Evolutionary conservation across 1,140 invertebrate genomes (phyloP).

Genomic region (Megathymus violae): DNA sequence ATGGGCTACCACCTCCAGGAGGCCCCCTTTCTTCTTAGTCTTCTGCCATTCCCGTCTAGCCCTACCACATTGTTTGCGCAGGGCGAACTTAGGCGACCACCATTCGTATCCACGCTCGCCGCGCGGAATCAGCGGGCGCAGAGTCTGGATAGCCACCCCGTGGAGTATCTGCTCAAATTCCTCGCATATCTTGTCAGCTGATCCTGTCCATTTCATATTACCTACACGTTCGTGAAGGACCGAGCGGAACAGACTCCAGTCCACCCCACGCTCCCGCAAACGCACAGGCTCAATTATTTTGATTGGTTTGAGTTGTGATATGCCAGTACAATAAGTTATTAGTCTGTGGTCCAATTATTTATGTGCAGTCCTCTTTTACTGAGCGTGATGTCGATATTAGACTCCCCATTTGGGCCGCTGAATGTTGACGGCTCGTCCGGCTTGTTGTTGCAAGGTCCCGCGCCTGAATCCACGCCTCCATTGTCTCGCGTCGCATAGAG

Average conservation of each 20-base stretch:
- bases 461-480: neutral
- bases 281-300: neutral
- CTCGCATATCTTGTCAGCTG: neutral
- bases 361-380: neutral
- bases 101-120: slow-evolving; percentile 38
- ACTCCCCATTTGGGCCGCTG: slow-evolving; percentile 28
- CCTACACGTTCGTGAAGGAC: neutral
- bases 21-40: neutral
- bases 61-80: slow-evolving; percentile 15
- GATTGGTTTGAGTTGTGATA: no score
- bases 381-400: slow-evolving; percentile 28
- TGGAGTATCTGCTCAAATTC: neutral
- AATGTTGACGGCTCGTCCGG: slow-evolving; percentile 21
- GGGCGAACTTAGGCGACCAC: slow-evolving; percentile 39
- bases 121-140: neutral
- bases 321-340: no score
- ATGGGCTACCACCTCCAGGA: slow-evolving; percentile 4
- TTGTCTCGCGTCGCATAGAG: neutral
- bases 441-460: neutral
- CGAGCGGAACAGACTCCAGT: slow-evolving; percentile 8
- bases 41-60: slow-evolving; percentile 41
- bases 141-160: neutral
- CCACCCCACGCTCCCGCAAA: neutral
- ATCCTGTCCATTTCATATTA: neutral
- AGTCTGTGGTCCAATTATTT: slow-evolving; percentile 20